Percentiles rank a stretch among this genome's conserved stretches.
Conservation (phyloP, 37 sponge, comb jelly and placozoan genomes). For the Mnemiopsis leidyi region DNA sequence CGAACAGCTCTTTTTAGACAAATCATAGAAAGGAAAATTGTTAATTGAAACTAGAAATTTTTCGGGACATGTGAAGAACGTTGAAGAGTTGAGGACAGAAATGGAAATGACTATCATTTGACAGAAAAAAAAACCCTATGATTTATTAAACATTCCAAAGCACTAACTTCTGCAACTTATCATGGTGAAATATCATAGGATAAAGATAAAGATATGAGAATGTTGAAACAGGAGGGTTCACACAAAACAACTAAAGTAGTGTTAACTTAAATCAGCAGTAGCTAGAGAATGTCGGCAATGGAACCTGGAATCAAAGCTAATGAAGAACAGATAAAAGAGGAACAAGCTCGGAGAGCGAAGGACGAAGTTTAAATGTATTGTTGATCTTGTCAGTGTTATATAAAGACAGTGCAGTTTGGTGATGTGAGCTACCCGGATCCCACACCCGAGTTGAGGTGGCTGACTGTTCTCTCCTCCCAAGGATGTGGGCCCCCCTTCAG, state of each 20-base stretch:
- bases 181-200: neutral
- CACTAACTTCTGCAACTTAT: neutral
- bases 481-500: too few species aligned
- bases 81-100: too few species aligned
- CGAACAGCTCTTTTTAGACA: too few species aligned
- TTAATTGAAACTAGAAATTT: neutral
- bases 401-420: neutral
- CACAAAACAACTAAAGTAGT: neutral
- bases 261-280: neutral
- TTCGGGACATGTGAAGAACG: too few species aligned
- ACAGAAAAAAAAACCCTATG: neutral
- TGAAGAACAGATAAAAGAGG: neutral
- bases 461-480: too few species aligned
- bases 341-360: neutral
- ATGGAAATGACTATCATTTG: neutral
- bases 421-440: too few species aligned
- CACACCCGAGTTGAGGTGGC: too few species aligned
- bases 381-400: neutral
- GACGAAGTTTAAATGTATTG: neutral
- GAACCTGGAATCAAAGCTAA: neutral
- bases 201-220: neutral
- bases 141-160: neutral
- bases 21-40: neutral
- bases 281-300: neutral
- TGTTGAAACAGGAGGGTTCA: neutral